Evolutionary conservation across 2,797 vertebrate species (phyloP), one percentile per base, ranked within the genome.

Genomic region (Mergus octosetaceus): DNA sequence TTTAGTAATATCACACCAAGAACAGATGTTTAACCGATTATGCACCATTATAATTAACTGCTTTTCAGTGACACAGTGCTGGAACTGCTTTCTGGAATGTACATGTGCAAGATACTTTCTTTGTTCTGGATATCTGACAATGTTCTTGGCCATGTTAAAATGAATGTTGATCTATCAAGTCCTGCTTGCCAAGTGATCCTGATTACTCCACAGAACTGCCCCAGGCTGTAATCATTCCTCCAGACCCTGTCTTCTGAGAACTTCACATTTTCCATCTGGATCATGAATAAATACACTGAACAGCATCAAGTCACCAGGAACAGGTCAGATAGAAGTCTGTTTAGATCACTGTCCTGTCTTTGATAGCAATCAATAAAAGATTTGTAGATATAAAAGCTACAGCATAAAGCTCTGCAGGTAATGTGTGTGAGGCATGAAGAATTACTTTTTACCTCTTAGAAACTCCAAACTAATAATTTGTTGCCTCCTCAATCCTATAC

Each of bases 21-120:
- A 95, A 91, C 91, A 96, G 89, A 92, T 91, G 93, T 87, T 94
- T 90, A 93, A 93, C 80, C 71, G 77, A 94, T 89, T 87, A 82
- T 61, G 14, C n/a, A 94, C 64, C 34, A 71, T 69, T 89, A 85
- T 79, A 95, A 91, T 88, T 90, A 94, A 96, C 53, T 91, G 83
- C 61, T 89, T 87, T 80, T 77, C 80, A 80, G 43, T 77, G 87
- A 90, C 83, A 94, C 16, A 54, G 5, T 81, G 93, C 94, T 94
- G 95, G 95, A 94, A 93, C 57, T 43, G 64, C 53, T 74, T 85
- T 82, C 71, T 94, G 91, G 89, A 95, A 91, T 24, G 1, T 13
- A n/a, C 14, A 94, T 95, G 43, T 41, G 18, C 64, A 60, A 91
- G 85, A 32, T 61, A n/a, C 79, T 87, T 90, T 86, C 92, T 93